Base-by-base conservation (phyloP, 2,888 invertebrate species). In the Tanypteryx hageni region DNA sequence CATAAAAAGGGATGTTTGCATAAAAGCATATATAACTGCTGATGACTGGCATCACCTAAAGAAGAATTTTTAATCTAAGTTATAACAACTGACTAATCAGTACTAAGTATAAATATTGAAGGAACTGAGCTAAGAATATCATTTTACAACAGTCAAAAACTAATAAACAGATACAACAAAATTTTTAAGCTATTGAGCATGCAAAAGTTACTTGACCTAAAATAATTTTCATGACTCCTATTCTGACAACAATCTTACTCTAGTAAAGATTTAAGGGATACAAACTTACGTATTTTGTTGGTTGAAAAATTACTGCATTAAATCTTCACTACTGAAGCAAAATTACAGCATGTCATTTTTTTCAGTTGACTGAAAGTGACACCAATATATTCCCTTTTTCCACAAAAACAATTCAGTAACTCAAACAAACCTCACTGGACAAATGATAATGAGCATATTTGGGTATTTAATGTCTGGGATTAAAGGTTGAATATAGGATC, bases 121-220 rank as follows among this genome's bases (percentile, higher is more conserved):
- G 59, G 27, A 61, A 31, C 16, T 61, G 76, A 2, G 13, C 76
- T 76, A 76, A 76, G 31, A 61, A 59, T 59, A 18, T 86, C 61
- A 86, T n/a, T 61, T 64, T 9, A 44, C 89, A 61, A 64, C n/a
- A 8, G 64, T 57, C 14, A 31, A 18, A 89, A 64, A 89, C 64
- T 89, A 89, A 89, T 89, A n/a, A 59, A 59, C 56, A 61, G 31
- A 18, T 44, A 57, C 56, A 76, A 76, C 10, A n/a, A 56, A 84
- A 22, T 11, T n/a, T 57, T 44, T 89, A 9, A 89, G 14, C 64
- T 61, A 89, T 22, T 13, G 1, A 89, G 89, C 89, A 89, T 89
- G 89, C 89, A 89, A 89, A 44, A 89, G 27, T 31, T 89, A 89
- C 27, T 64, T n/a, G 7, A 61, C 64, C 89, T 89, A 64, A 27